Percentiles rank a stretch among this genome's conserved stretches.
Conservation (phyloP, 2,888 invertebrate genomes). For the Cheilosia scutellata region DNA sequence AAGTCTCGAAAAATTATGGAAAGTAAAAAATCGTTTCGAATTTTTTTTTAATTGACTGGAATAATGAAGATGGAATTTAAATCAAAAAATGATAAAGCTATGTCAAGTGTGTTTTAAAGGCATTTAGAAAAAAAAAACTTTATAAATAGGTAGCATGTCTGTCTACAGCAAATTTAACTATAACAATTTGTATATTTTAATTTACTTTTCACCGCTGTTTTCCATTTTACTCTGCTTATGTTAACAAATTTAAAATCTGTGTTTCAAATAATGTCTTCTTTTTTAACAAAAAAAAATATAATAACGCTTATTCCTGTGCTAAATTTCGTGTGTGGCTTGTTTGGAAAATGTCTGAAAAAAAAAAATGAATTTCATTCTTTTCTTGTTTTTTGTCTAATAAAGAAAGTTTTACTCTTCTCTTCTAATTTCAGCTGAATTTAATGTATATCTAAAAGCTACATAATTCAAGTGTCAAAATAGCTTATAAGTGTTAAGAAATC, state of each 20-base stretch:
- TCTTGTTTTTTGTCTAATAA: conserved; percentile 12
- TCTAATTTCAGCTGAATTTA: conserved; percentile 61
- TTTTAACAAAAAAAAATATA: conserved; percentile 2
- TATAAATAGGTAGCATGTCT: too few relatives aligned
- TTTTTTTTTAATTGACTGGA: too few relatives aligned
- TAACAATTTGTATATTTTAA: background rate
- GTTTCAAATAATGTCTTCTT: background rate
- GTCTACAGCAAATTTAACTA: too few relatives aligned
- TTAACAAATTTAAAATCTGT: background rate
- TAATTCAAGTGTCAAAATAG: conserved; percentile 38
- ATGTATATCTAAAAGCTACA: conserved; percentile 44
- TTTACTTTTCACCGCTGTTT: conserved; percentile 26
- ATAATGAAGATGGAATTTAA: too few relatives aligned
- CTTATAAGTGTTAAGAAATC: conserved; percentile 21
- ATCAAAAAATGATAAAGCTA: too few relatives aligned
- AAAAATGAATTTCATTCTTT: background rate
- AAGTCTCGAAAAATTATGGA: too few relatives aligned
- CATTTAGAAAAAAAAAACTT: too few relatives aligned
- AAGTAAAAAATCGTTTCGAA: too few relatives aligned
- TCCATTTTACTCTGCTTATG: conserved; percentile 8
- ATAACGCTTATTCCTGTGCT: background rate
- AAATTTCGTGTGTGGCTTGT: conserved; percentile 26
- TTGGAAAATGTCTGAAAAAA: conserved; percentile 9
- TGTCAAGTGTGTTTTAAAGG: too few relatives aligned
- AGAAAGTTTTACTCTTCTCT: conserved; percentile 32